Evolutionary conservation across 53 echinoderm and acorn worm genomes (phyloP).

Genomic region (Crossaster papposus): DNA sequence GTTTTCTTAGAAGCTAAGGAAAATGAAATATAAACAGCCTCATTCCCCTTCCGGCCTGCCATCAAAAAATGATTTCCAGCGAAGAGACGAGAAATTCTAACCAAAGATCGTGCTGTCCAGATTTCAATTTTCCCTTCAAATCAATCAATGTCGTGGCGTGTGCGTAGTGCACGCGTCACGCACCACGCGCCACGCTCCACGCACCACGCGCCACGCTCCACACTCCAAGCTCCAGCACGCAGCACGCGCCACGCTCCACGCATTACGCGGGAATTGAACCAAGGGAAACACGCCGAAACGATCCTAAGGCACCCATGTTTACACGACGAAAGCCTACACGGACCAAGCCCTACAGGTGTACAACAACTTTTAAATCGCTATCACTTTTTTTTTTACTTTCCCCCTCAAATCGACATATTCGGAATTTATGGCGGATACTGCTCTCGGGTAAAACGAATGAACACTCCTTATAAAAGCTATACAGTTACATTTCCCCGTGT

Average conservation of each 20-base stretch:
- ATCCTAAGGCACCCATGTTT: too few relatives aligned
- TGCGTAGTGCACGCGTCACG: too few relatives aligned
- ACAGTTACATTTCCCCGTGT: background rate
- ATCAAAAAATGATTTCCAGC: background rate
- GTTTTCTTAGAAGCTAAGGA: background rate
- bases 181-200: too few relatives aligned
- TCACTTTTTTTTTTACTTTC: background rate
- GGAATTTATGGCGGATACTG: background rate
- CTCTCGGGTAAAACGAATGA: background rate
- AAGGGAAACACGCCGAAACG: background rate
- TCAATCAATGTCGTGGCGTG: slow-evolving; percentile 6
- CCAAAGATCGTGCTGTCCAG: background rate
- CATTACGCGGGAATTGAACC: background rate
- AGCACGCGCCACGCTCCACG: too few relatives aligned
- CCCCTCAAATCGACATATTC: background rate
- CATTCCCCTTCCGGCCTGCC: background rate
- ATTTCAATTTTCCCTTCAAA: slow-evolving; percentile 14
- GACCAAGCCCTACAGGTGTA: background rate
- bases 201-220: too few relatives aligned
- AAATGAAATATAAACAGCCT: background rate
- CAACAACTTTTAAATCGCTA: background rate
- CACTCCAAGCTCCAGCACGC: too few relatives aligned
- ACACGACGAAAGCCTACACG: background rate
- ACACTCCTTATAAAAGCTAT: background rate
- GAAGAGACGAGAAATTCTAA: background rate